Evolutionary conservation across 2,888 invertebrate species (phyloP), one percentile per base, ranked within the genome.

Genomic region (Calliopum simillimum): DNA sequence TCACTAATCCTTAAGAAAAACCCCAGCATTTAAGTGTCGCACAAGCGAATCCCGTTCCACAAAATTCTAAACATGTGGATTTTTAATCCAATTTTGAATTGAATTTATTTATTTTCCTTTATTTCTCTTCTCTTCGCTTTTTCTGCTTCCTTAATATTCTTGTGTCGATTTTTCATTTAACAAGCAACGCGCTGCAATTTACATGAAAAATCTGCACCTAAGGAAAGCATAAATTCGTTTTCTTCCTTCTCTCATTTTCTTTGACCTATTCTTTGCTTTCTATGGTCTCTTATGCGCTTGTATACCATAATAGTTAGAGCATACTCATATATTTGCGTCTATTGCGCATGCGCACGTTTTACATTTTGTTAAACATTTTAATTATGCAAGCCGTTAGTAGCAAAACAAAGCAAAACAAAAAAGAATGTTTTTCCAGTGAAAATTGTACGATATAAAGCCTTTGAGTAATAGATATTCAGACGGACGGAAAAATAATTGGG

Each of bases 321-420:
- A 8, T n/a, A 14, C 16, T 4, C 19, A 43, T 59, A 19, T 44
- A 43, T 16, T 33, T 16, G 53, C 43, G 41, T 43, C 16, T 5
- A 6, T 33, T 59, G 59, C 59, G 41, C 59, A 6, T 61, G 46
- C 61, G 47, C 44, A 23, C 44, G 44, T 61, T 19, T 61, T 44
- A 44, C 61, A 21, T 61, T 44, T 44, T 23, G 44, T 47, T 61
- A 23, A 46, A 61, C 61, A 61, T 61, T 46, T 61, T 61, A 44
- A 44, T 46, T 61, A 61, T 44, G 53, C 43, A 19, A 59, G 44
- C 61, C 46, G 59, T 59, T 59, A 59, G 59, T n/a, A n/a, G n/a
- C n/a, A n/a, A n/a, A n/a, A n/a, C n/a, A n/a, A 33, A 6, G 33
- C 33, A 8, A 33, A 33, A 33, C 8, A 33, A 33, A 33, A 33